phyloP scores from a whole-genome alignment of 2,113 vertebrate species.

The Microcebus ravelobensis region DNA sequence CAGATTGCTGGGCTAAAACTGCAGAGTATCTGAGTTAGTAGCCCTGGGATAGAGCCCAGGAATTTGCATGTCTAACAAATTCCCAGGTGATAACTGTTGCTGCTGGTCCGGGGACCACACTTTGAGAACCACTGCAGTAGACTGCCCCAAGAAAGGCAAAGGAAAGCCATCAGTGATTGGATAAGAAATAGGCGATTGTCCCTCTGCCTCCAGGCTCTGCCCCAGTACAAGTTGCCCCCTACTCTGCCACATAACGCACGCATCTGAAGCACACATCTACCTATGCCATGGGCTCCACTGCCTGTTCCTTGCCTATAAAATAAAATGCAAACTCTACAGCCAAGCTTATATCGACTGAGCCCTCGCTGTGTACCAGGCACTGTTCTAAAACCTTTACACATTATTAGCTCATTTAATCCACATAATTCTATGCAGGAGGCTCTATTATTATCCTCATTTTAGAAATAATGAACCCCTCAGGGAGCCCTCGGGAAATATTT shows the following conservation, averaged over 20 bases:
- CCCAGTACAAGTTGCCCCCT: background rate
- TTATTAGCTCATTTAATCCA: slow-evolving; percentile 59
- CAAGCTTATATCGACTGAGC: background rate
- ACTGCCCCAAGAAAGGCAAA: background rate
- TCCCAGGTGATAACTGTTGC: background rate
- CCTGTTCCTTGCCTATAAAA: background rate
- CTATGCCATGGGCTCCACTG: background rate
- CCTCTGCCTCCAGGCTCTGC: background rate
- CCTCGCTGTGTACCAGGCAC: background rate
- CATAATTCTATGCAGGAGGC: slow-evolving; percentile 33
- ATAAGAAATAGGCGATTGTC: background rate
- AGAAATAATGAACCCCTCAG: slow-evolving; percentile 58
- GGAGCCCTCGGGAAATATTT: slow-evolving; percentile 61
- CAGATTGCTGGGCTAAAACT: background rate
- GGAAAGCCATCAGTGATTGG: background rate
- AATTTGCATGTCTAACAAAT: background rate
- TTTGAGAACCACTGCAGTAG: background rate
- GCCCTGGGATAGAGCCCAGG: background rate
- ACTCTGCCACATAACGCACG: background rate
- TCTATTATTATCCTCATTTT: slow-evolving; percentile 41
- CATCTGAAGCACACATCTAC: background rate
- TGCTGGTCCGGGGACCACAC: background rate
- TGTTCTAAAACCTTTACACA: slow-evolving; percentile 28
- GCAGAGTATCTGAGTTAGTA: background rate
- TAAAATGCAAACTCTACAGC: background rate